A percentile compares a stretch with the other conserved stretches of the same genome.
Conservation (phyloP, 2,113 vertebrate genomes). For the Lethenteron camtschaticum region DNA sequence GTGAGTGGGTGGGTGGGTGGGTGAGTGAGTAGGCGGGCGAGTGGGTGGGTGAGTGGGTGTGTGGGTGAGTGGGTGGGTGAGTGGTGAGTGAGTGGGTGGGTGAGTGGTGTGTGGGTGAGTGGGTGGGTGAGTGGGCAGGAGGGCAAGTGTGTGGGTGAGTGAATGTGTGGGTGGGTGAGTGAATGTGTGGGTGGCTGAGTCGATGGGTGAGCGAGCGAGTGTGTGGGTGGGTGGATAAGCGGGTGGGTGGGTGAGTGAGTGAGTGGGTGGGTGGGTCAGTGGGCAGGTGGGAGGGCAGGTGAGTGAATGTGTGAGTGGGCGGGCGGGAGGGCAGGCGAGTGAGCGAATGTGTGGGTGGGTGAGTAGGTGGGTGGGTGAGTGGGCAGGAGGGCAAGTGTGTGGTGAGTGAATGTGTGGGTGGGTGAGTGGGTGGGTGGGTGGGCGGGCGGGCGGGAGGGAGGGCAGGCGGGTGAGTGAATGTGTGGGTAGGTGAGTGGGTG, state of each 20-base stretch:
- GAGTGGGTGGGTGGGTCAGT: not conserved
- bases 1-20: not conserved
- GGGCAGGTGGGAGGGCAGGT: not conserved
- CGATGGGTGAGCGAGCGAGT: slow-evolving; percentile 12
- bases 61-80: not conserved
- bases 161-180: not conserved
- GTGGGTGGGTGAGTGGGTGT: not conserved
- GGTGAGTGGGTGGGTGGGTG: not conserved
- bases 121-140: not conserved
- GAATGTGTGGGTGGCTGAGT: not conserved
- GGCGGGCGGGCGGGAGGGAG: not conserved
- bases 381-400: too few relatives aligned
- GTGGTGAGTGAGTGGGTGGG: not conserved
- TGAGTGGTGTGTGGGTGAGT: not conserved
- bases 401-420: not conserved
- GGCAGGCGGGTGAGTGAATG: not conserved
- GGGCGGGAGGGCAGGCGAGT: not conserved
- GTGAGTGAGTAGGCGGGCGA: slow-evolving; percentile 14
- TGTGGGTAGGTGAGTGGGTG: not conserved
- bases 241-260: not conserved
- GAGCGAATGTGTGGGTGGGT: not conserved
- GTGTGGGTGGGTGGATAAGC: slow-evolving; percentile 4
- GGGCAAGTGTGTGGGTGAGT: not conserved
- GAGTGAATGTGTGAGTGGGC: not conserved
- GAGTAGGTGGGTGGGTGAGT: not conserved